Conservation (phyloP, 2,113 vertebrate genomes). For the Damaliscus lunatus region DNA sequence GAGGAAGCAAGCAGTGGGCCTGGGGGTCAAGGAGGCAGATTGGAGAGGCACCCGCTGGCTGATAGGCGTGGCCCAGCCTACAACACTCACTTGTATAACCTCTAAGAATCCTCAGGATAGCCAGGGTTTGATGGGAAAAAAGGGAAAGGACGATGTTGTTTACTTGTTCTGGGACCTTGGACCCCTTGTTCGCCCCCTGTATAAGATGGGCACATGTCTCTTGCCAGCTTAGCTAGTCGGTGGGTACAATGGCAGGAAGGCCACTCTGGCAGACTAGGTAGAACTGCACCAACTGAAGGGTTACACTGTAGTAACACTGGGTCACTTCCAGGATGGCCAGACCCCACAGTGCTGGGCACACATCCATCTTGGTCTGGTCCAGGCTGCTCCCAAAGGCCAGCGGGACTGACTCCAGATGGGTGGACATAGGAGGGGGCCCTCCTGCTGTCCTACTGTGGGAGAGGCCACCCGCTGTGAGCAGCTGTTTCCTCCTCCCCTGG, state of each 20-base stretch:
- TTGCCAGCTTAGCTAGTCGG: neutral
- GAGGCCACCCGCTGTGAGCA: neutral
- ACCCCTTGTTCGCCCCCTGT: neutral
- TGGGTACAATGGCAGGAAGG: neutral
- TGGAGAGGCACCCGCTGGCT: neutral
- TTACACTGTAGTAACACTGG: neutral
- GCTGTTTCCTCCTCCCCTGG: neutral
- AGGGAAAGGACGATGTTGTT: neutral
- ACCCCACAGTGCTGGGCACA: neutral
- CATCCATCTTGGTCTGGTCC: neutral
- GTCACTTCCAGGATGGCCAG: neutral
- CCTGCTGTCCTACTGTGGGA: neutral
- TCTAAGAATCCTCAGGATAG: neutral
- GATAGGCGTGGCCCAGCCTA: neutral
- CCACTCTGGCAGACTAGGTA: neutral
- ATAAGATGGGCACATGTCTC: neutral
- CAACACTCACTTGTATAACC: neutral
- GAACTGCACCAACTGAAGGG: neutral
- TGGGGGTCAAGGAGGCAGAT: neutral
- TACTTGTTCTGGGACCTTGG: neutral
- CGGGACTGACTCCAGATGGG: neutral
- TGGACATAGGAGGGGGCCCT: neutral
- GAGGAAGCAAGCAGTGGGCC: neutral
- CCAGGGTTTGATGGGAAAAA: neutral
- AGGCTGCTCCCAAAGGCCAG: neutral